Base-by-base conservation (phyloP, 2,797 vertebrate species). In the Hipposideros larvatus region DNA sequence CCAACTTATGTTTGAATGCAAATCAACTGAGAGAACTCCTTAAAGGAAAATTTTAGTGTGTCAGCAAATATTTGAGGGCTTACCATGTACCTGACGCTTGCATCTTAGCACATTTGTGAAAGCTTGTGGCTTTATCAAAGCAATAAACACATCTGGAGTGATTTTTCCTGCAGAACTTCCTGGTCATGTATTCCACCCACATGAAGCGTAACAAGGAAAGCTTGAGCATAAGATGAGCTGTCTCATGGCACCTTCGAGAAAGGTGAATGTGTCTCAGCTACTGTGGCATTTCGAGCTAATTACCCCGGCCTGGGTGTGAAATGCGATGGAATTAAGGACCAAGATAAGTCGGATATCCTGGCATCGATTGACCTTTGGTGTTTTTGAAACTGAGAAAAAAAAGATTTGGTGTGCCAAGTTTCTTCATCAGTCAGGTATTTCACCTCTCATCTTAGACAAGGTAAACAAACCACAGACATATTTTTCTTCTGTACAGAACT, bases 381-480 rank as follows among this genome's bases (percentile, higher is more conserved):
- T 37, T 87, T 92, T 13, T 82, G 70, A 89, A 87, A 95, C 41
- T 0, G 31, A 82, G 78, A 48, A 51, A 53, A 79, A 55, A 53
- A 63, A 85, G 82, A 57, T 34, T 0, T 61, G 70, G n/a, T 19
- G n/a, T 53, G 95, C 65, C 88, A 63, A 93, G 4, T 61, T 71
- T 87, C 68, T 74, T 95, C 59, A 65, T 71, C 65, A 4, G 87
- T 86, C 94, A 71, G 79, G 80, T 46, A 88, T 97, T 79, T 86
- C 71, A 79, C 48, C 88, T 91, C 92, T 87, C 92, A 43, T 94
- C 85, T 88, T 77, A 34, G 94, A 88, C 15, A 75, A 87, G 65
- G 92, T 83, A 85, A 96, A 97, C 91, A 95, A 97, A 89, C 78
- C 82, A 90, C 8, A 0, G 43, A 46, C 70, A 21, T 87, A 71